A percentile compares a stretch with the other conserved stretches of the same genome.
Evolutionary conservation across 2,888 invertebrate species (phyloP).

Genomic region (Clitarchus hookeri): DNA sequence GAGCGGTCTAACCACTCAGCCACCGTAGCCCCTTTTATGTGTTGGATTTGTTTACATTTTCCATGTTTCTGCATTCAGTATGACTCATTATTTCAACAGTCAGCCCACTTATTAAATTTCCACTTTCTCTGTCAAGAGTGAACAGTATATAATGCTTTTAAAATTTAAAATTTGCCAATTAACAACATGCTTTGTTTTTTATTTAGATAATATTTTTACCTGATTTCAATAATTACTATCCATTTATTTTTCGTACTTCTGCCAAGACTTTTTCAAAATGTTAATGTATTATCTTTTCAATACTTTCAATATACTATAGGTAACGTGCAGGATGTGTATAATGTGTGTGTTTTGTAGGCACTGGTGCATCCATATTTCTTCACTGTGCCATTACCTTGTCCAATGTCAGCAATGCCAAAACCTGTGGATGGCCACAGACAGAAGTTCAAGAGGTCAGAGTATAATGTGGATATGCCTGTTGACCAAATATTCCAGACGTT

Average conservation of each 20-base stretch:
- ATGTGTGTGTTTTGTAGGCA: slow-evolving; percentile 62
- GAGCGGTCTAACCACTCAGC: too few species aligned
- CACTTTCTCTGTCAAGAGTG: too few species aligned
- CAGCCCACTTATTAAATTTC: too few species aligned
- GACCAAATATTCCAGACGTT: slow-evolving; percentile 36
- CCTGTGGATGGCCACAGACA: slow-evolving; percentile 54
- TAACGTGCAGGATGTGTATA: slow-evolving; percentile 29
- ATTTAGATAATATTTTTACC: neutral
- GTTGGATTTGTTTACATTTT: too few species aligned
- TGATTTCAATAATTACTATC: neutral
- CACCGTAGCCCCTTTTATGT: too few species aligned
- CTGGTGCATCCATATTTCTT: slow-evolving; percentile 74
- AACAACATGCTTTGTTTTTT: neutral
- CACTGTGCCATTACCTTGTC: slow-evolving; percentile 67
- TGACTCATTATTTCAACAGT: too few species aligned
- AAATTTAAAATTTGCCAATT: neutral
- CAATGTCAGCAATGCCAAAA: slow-evolving; percentile 69
- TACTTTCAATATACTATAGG: too few species aligned
- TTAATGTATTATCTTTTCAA: too few species aligned
- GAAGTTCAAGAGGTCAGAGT: slow-evolving; percentile 38
- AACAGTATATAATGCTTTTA: too few species aligned
- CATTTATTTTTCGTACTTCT: too few species aligned
- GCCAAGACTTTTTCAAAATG: too few species aligned
- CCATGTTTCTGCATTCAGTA: too few species aligned
- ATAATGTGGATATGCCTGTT: slow-evolving; percentile 39